Evolutionary conservation across 2,797 vertebrate genomes (phyloP).

Genomic region (Odontamblyopus rebecca): DNA sequence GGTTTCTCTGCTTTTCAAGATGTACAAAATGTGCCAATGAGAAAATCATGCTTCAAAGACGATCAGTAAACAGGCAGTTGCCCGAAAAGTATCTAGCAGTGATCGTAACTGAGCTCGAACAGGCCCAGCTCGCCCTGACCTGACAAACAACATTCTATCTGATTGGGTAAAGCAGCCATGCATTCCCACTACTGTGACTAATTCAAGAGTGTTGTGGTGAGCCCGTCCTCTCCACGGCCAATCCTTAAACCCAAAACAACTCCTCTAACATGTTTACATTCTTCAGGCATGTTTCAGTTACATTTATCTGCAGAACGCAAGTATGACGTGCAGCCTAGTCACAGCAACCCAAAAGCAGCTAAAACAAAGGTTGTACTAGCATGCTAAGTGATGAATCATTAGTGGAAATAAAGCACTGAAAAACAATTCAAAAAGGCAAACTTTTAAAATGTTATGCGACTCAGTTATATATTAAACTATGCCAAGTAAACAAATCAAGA

Average conservation of each 20-base stretch:
- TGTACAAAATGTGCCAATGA: too few species aligned
- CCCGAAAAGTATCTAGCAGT: neutral
- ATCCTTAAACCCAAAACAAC: slow-evolving; percentile 54
- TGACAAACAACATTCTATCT: slow-evolving; percentile 72
- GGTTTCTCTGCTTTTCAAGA: too few species aligned
- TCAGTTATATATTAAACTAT: slow-evolving; percentile 11
- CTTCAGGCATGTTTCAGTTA: slow-evolving; percentile 51
- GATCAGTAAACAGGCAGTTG: neutral
- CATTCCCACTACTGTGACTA: slow-evolving; percentile 61
- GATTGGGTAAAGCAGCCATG: slow-evolving; percentile 58
- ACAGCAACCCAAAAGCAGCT: slow-evolving; percentile 14
- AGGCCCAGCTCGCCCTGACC: slow-evolving; percentile 57
- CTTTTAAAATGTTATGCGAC: neutral
- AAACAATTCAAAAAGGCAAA: slow-evolving; percentile 14
- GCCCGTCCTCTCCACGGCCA: slow-evolving; percentile 41
- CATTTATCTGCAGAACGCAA: slow-evolving; percentile 50
- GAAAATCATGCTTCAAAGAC: neutral
- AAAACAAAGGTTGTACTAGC: slow-evolving; percentile 19
- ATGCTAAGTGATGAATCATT: slow-evolving; percentile 1
- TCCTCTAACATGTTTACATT: slow-evolving; percentile 67
- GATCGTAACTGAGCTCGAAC: slow-evolving; percentile 46
- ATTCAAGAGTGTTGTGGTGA: slow-evolving; percentile 37
- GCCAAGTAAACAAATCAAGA: neutral
- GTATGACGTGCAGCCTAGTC: slow-evolving; percentile 37
- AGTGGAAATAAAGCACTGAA: slow-evolving; percentile 25